Conservation (phyloP, 2,888 invertebrate species). For the Microctonus brassicae region DNA sequence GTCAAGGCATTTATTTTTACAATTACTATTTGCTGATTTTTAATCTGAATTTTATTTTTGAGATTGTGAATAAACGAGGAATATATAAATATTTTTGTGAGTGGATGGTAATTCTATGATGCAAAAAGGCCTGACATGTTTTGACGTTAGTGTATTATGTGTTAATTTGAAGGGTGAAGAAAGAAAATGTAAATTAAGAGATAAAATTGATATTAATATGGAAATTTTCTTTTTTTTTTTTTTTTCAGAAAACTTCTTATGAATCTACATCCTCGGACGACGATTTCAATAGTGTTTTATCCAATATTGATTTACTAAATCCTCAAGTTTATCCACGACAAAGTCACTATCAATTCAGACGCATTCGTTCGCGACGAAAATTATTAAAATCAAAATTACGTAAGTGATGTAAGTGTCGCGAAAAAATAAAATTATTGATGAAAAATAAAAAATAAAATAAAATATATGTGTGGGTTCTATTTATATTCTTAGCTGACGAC, state of each 20-base stretch:
- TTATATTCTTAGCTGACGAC: neutral
- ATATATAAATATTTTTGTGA: constrained; percentile 16
- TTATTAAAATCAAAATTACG: constrained; percentile 55
- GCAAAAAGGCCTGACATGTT: constrained; percentile 54
- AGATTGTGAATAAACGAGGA: neutral
- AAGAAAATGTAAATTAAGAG: neutral
- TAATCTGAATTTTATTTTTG: constrained; percentile 32
- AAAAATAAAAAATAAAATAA: neutral
- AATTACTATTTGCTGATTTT: constrained; percentile 35
- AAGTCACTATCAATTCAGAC: neutral
- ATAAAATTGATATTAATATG: neutral
- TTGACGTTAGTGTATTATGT: constrained; percentile 57
- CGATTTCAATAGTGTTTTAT: constrained; percentile 46
- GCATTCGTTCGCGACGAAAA: neutral
- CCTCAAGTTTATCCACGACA: constrained; percentile 34
- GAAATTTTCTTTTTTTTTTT: neutral
- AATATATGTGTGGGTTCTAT: neutral
- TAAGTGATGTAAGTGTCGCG: constrained; percentile 64
- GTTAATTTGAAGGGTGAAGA: neutral
- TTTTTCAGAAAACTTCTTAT: constrained; percentile 48
- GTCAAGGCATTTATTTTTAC: constrained; percentile 40
- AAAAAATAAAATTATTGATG: neutral
- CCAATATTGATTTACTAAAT: constrained; percentile 55
- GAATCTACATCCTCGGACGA: constrained; percentile 49
- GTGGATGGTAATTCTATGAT: constrained; percentile 53